Evolutionary conservation across 2,113 vertebrate species (phyloP).

Genomic region (Alligator mississippiensis): DNA sequence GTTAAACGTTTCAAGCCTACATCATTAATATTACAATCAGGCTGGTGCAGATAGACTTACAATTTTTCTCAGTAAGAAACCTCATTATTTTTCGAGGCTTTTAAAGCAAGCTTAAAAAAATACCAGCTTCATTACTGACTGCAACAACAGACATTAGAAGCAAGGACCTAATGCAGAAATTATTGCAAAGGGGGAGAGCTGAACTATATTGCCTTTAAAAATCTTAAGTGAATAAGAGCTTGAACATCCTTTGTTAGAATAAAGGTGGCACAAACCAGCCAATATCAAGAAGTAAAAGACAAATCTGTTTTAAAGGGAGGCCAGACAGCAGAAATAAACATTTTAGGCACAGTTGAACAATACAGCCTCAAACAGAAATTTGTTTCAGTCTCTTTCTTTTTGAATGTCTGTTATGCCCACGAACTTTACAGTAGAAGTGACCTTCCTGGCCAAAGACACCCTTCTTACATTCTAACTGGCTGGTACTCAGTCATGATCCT

Average conservation of each 20-base stretch:
- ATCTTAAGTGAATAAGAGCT: not conserved
- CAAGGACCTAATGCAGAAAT: constrained; percentile 24
- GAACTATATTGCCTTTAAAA: constrained; percentile 23
- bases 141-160: constrained; percentile 45
- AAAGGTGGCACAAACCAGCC: not conserved
- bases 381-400: not conserved
- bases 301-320: not conserved
- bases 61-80: constrained; percentile 70
- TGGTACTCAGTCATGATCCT: constrained; percentile 70
- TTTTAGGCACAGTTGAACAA: constrained; percentile 42
- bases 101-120: constrained; percentile 50
- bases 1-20: constrained; percentile 75
- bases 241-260: constrained; percentile 5
- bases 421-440: not conserved
- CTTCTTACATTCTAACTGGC: constrained; percentile 40
- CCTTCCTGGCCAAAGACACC: constrained; percentile 22
- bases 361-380: not conserved
- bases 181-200: constrained; percentile 13
- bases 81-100: constrained; percentile 58
- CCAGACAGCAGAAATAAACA: constrained; percentile 1
- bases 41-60: constrained; percentile 57
- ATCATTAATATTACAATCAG: constrained; percentile 75
- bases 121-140: constrained; percentile 14
- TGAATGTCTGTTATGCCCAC: not conserved
- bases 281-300: not conserved